Evolutionary conservation across 1,140 invertebrate species (phyloP).

Genomic region (Bilobella aurantiaca): DNA sequence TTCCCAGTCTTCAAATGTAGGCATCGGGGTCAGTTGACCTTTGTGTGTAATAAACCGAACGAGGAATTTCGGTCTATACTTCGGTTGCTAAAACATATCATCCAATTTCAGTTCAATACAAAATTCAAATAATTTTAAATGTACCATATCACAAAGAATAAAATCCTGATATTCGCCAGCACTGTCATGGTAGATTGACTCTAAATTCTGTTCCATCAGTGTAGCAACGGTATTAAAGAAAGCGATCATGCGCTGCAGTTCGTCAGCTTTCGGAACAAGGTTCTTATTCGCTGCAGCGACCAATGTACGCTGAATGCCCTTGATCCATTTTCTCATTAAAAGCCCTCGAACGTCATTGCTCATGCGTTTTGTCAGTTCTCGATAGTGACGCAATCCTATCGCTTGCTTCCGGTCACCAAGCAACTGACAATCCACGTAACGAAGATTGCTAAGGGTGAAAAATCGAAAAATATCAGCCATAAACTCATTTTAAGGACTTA

Average conservation of each 20-base stretch:
- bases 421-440: constrained; percentile 47
- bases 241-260: constrained; percentile 53
- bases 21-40: constrained; percentile 21
- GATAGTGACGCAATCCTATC: constrained; percentile 48
- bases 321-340: constrained; percentile 50
- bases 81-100: constrained; percentile 20
- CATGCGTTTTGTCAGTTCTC: constrained; percentile 45
- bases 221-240: constrained; percentile 76
- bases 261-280: constrained; percentile 56
- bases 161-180: constrained; percentile 66
- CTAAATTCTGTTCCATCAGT: constrained; percentile 75
- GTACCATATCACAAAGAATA: constrained; percentile 61
- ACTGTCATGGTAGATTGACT: constrained; percentile 66
- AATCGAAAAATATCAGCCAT: constrained; percentile 17
- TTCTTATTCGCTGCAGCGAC: constrained; percentile 56
- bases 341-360: constrained; percentile 44
- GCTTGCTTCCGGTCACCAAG: constrained; percentile 43
- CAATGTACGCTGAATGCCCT: constrained; percentile 49
- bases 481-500: constrained; percentile 4
- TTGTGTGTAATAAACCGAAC: constrained; percentile 25
- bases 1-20: constrained; percentile 35
- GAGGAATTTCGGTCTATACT: constrained; percentile 27
- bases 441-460: constrained; percentile 41
- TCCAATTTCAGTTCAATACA: constrained; percentile 1
- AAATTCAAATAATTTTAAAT: constrained; percentile 30